phyloP scores from a whole-genome alignment of 2,888 invertebrate genomes.

The Hypercompe scribonia region DNA sequence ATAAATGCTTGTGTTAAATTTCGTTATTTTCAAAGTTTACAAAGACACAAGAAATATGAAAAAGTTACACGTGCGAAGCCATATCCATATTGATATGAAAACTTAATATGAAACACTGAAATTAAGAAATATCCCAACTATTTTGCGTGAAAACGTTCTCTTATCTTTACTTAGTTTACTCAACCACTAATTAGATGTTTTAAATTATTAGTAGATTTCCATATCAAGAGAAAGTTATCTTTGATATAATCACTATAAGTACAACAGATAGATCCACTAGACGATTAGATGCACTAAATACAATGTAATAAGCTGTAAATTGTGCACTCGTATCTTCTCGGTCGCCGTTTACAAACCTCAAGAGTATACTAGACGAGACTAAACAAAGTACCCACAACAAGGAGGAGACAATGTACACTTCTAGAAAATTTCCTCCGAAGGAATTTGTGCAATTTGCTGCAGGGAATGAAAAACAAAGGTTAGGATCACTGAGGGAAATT shows the following conservation, averaged over 20 bases:
- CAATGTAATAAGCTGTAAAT: conserved; percentile 7
- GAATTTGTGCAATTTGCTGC: conserved; percentile 3
- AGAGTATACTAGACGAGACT: conserved; percentile 1
- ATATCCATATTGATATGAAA: not conserved
- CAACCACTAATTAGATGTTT: not conserved
- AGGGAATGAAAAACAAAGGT: not conserved
- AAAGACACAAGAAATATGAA: no score
- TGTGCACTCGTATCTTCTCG: conserved; percentile 11
- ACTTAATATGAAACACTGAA: not conserved
- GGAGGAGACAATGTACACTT: not conserved
- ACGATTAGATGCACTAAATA: conserved; percentile 10
- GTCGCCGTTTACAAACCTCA: conserved; percentile 14
- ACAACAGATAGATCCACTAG: not conserved
- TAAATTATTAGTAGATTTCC: not conserved
- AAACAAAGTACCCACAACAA: conserved; percentile 1
- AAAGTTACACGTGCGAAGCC: no score
- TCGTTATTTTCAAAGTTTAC: no score
- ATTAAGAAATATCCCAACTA: not conserved
- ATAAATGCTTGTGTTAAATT: no score
- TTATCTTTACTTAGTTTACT: not conserved
- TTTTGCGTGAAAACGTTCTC: not conserved
- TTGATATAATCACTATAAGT: not conserved
- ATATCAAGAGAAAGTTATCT: not conserved
- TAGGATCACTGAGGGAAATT: not conserved
- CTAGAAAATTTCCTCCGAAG: not conserved